Percentiles rank a stretch among this genome's conserved stretches.
Evolutionary conservation across 2,797 vertebrate species (phyloP).

Genomic region (Saxicola maurus): DNA sequence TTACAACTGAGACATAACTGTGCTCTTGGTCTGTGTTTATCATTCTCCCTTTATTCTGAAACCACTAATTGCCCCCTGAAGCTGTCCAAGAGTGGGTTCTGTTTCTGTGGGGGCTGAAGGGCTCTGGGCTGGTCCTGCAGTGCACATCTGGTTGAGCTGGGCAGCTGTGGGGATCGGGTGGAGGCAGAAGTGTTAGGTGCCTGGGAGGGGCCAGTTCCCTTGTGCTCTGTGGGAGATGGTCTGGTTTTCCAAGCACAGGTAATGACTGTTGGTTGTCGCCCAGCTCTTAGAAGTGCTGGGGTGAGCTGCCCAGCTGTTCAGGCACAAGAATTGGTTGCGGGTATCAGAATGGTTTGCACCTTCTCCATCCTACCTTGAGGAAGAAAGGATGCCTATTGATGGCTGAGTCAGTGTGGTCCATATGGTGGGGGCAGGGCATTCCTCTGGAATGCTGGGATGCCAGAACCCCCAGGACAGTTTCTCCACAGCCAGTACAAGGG

Average conservation of each 20-base stretch:
- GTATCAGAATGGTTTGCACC: not conserved
- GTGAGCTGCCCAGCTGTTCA: not conserved
- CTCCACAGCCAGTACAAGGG: not conserved
- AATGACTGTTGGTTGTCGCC: not conserved
- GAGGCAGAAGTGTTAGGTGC: too few species aligned
- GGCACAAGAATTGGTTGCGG: not conserved
- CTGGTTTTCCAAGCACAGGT: not conserved
- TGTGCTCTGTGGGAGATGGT: not conserved
- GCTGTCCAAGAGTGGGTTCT: not conserved
- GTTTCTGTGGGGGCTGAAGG: not conserved
- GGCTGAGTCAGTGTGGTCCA: not conserved
- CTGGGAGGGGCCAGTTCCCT: not conserved
- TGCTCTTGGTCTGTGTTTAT: not conserved
- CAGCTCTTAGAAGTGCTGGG: not conserved
- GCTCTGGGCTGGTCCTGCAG: not conserved
- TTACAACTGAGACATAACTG: not conserved
- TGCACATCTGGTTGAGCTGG: not conserved
- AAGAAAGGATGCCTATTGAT: not conserved
- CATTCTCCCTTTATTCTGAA: not conserved
- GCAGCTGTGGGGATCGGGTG: not conserved
- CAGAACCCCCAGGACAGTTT: not conserved
- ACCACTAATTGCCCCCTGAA: not conserved
- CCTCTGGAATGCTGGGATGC: not conserved
- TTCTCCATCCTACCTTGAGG: not conserved
- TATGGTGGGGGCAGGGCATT: not conserved